Evolutionary conservation across 2,888 invertebrate genomes (phyloP).

Genomic region (Petrophora chlorosata): DNA sequence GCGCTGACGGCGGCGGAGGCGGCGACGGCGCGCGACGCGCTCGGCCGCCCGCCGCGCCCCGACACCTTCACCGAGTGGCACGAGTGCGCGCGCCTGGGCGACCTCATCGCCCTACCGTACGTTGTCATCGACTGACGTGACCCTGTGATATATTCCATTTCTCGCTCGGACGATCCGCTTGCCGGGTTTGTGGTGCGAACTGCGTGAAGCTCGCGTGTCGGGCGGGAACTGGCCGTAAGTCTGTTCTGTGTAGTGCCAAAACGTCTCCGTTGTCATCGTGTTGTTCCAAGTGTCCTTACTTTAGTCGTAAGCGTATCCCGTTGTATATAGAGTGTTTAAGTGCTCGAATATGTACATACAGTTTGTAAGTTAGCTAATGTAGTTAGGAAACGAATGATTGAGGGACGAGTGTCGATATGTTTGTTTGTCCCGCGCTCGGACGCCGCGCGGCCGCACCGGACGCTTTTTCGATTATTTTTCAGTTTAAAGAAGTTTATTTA

Average conservation of each 20-base stretch:
- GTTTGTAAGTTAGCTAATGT: conserved; percentile 50
- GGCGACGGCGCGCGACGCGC: conserved; percentile 43
- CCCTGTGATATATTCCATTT: conserved; percentile 37
- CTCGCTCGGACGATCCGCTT: too few species aligned
- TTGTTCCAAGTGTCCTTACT: conserved; percentile 78
- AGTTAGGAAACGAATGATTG: conserved; percentile 45
- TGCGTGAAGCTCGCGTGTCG: background rate
- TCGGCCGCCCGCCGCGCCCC: conserved; percentile 57
- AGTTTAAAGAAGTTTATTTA: conserved; percentile 36
- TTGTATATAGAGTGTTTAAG: conserved; percentile 49
- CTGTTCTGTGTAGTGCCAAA: conserved; percentile 41
- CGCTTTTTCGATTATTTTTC: conserved; percentile 34
- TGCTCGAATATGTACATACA: conserved; percentile 62
- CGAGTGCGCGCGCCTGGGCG: conserved; percentile 91
- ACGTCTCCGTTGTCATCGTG: conserved; percentile 45
- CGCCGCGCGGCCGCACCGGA: conserved; percentile 21
- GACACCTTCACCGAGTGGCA: conserved; percentile 95
- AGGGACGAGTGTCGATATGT: conserved; percentile 11
- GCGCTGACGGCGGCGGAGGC: conserved; percentile 28
- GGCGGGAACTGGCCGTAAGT: conserved; percentile 20
- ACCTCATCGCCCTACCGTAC: conserved; percentile 97
- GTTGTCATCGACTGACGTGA: conserved; percentile 94
- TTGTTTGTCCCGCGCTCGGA: conserved; percentile 8
- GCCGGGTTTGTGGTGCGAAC: background rate
- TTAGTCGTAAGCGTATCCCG: conserved; percentile 61